Percentiles rank a stretch among this genome's conserved stretches.
phyloP scores from a whole-genome alignment of 2,113 vertebrate genomes.

The Candoia aspera region DNA sequence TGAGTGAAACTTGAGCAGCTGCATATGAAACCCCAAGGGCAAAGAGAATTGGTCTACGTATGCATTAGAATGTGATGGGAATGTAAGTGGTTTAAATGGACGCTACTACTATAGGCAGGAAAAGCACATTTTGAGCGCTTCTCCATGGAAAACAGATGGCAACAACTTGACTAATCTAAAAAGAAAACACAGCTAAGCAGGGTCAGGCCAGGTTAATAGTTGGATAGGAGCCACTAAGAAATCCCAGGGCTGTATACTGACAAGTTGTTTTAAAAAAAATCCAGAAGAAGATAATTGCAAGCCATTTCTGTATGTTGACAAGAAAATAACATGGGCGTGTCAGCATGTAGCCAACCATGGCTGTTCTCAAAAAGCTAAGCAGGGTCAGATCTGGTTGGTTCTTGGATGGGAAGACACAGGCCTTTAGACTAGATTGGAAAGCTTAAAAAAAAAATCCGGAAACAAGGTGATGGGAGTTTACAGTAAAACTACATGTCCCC shows the following conservation, averaged over 20 bases:
- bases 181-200: not conserved
- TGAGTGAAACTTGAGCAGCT: conserved; percentile 2
- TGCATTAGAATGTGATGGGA: not conserved
- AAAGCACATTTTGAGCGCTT: not conserved
- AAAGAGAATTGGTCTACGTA: not conserved
- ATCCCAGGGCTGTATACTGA: not conserved
- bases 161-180: not conserved
- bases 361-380: too few relatives aligned
- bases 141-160: not conserved
- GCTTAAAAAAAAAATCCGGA: too few relatives aligned
- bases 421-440: too few relatives aligned
- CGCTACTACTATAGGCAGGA: not conserved
- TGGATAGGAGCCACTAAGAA: not conserved
- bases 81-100: too few relatives aligned
- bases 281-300: not conserved
- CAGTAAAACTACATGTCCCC: too few relatives aligned
- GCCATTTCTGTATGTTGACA: not conserved
- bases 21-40: not conserved
- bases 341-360: too few relatives aligned
- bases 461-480: too few relatives aligned
- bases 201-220: not conserved
- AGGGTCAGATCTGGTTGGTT: too few relatives aligned
- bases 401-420: too few relatives aligned
- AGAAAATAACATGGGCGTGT: not conserved
- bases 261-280: not conserved